phyloP scores from a whole-genome alignment of 2,888 invertebrate genomes.

The Anticlea derivata region DNA sequence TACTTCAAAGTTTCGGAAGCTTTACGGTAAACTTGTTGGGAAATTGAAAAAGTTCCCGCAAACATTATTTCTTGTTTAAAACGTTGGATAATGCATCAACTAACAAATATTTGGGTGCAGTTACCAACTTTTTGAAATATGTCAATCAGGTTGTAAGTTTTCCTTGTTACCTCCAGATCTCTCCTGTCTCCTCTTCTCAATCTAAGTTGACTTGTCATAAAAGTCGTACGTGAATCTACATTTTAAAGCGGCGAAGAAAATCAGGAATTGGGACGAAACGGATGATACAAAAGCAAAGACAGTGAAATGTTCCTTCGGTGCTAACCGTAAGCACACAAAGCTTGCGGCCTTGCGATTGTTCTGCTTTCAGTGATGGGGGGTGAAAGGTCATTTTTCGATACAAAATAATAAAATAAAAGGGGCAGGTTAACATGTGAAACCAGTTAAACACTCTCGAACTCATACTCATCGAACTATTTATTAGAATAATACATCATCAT shows the following conservation, averaged over 20 bases:
- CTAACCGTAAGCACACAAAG: slow-evolving; percentile 50
- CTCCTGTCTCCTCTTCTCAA: too few species aligned
- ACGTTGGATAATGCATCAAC: background rate
- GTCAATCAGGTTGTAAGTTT: too few species aligned
- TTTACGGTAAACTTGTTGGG: slow-evolving; percentile 15
- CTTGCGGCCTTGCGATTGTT: slow-evolving; percentile 54
- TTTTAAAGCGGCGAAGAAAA: background rate
- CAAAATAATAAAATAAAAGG: slow-evolving; percentile 6
- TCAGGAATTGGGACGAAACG: background rate
- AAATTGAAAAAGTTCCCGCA: slow-evolving; percentile 25
- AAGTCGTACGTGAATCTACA: too few species aligned
- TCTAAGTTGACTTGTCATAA: too few species aligned
- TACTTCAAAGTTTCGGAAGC: slow-evolving; percentile 9
- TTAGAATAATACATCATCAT: too few species aligned
- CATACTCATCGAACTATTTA: too few species aligned
- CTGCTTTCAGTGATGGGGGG: slow-evolving; percentile 41
- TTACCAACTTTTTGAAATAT: too few species aligned
- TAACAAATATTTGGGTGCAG: too few species aligned
- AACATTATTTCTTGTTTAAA: slow-evolving; percentile 23
- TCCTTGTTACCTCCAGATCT: too few species aligned
- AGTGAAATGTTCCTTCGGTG: slow-evolving; percentile 44
- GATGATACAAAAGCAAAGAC: slow-evolving; percentile 43
- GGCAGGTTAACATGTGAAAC: too few species aligned
- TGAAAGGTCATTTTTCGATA: background rate
- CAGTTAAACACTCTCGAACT: background rate